Conservation (phyloP, 2,888 invertebrate species). For the Leucania comma region DNA sequence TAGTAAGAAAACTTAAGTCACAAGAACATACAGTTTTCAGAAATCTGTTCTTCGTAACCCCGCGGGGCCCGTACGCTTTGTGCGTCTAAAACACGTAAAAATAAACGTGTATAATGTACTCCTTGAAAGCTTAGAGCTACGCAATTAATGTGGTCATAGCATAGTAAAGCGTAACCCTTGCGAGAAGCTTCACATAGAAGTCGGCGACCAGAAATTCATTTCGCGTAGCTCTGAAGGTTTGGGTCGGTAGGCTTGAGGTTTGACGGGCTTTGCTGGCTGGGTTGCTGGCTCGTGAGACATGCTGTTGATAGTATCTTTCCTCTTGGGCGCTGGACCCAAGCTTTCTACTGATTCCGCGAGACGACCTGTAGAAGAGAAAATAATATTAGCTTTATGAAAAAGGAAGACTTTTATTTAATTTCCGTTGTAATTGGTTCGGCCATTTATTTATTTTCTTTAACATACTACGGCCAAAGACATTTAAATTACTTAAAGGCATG, state of each 20-base stretch:
- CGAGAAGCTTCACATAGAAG: constrained; percentile 92
- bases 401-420: background rate
- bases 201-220: constrained; percentile 97
- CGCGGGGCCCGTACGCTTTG: constrained; percentile 39
- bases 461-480: no score
- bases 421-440: background rate
- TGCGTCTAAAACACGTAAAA: constrained; percentile 48
- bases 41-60: constrained; percentile 45
- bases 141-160: constrained; percentile 53
- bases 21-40: constrained; percentile 52
- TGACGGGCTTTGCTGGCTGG: constrained; percentile 76
- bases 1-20: constrained; percentile 46
- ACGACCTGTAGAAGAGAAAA: constrained; percentile 69
- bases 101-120: constrained; percentile 51
- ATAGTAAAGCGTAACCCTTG: constrained; percentile 60
- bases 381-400: background rate
- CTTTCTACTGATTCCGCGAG: constrained; percentile 86
- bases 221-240: constrained; percentile 93
- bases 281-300: constrained; percentile 64
- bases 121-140: constrained; percentile 55
- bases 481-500: background rate
- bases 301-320: constrained; percentile 66
- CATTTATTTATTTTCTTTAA: no score
- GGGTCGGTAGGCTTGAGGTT: constrained; percentile 75
- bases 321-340: constrained; percentile 83